Base-by-base conservation (phyloP, 2,888 invertebrate genomes). In the Pyrrhia umbra region DNA sequence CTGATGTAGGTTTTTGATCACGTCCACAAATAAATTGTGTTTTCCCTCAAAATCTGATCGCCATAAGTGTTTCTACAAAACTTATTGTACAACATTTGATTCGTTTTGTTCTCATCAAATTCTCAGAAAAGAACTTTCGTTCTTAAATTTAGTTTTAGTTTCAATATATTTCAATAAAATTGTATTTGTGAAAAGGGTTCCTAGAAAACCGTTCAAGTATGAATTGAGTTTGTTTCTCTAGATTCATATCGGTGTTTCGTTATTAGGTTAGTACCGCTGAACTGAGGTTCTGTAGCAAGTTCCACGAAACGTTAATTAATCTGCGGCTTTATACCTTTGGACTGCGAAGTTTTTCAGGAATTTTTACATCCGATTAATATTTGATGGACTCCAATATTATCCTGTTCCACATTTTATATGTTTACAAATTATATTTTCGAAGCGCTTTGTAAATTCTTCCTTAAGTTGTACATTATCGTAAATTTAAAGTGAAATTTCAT, bases 11-110 rank as follows among this genome's bases (percentile, higher is more conserved):
- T 84, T 84, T 82, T 85, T 82, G 85, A 84, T 84, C 85, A 84
- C 86, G 85, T 87, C 56, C 82, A 75, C 68, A 80, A 82, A 85
- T 84, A 85, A 88, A 87, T 86, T 86, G 84, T 80, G 82, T 81
- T 82, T 83, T 79, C 78, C 76, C 71, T 78, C 78, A 79, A 83
- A 83, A 75, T 79, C 72, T 75, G 82, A 85, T 84, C 84, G 73
- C 64, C 60, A 54, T 72, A 73, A 78, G 78, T 77, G 79, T 77
- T 79, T 79, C 72, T 62, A 25, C 61, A 62, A 80, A 80, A 80
- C 70, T 79, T 77, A 68, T 77, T 80, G 69, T 61, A 57, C 67
- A 75, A 68, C 50, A 57, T 67, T 76, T 78, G 66, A 78, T 78
- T 78, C 70, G 67, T 64, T 75, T 60, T 67, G 64, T 79, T 75